Base-by-base conservation (phyloP, 2,797 vertebrate species). In the Myioborus melanocephalus region DNA sequence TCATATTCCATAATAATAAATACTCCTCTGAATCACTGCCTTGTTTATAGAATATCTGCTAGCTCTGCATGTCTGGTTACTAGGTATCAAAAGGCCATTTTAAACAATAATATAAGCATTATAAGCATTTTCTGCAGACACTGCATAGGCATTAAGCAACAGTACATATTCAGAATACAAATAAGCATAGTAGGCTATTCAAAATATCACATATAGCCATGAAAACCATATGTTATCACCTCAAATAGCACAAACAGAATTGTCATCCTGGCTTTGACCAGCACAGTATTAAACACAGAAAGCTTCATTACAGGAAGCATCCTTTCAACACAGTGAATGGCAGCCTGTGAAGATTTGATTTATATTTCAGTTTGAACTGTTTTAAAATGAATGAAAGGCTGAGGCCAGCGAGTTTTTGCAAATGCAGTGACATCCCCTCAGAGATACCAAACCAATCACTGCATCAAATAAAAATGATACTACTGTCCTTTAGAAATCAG, bases 101-200 rank as follows among this genome's bases (percentile, higher is more conserved):
- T 94, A 96, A 97, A 95, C 93, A 96, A 95, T 96, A 91, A 41
- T 71, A 87, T 34, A 94, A 87, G 71, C 80, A 93, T 81, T 89
- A 87, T 43, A 50, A 55, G 28, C 78, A 78, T 93, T 95, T 97
- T 83, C 95, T 96, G 95, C 83, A 85, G 93, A 95, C 46, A 75
- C 64, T 78, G 50, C 65, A n/a, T 2, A 81, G 37, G 37, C 43
- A 66, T 89, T 71, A 76, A 86, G 41, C 30, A 65, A 64, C 15
- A 37, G 35, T n/a, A 90, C 53, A 83, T 72, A 78, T 53, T 93
- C 34, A 92, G 70, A 76, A 91, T 78, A 90, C 35, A 91, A 95
- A 94, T 70, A 83, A 61, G 72, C 41, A 63, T 8, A 89, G 39
- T 20, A 55, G 66, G 32, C 19, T 28, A 78, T 84, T 92, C 34